Evolutionary conservation across 2,888 invertebrate species (phyloP).

Genomic region (Parnassius apollo): DNA sequence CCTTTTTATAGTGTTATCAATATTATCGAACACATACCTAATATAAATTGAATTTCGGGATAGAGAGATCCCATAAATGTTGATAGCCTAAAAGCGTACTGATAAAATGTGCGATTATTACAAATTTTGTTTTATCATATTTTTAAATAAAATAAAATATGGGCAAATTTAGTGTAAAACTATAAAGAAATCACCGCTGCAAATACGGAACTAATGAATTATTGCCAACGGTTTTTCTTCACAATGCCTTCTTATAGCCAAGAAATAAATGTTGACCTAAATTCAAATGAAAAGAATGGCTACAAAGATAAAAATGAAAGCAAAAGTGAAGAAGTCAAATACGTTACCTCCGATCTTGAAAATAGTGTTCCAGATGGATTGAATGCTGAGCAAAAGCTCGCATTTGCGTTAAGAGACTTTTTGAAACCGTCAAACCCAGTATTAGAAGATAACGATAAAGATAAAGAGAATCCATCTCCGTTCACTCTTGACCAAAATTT

Average conservation of each 20-base stretch:
- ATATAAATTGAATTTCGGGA: constrained; percentile 24
- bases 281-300: constrained; percentile 58
- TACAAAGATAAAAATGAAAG: constrained; percentile 54
- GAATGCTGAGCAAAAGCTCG: constrained; percentile 59
- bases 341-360: constrained; percentile 43
- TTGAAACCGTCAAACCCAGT: constrained; percentile 44
- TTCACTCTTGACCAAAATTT: constrained; percentile 50
- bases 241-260: constrained; percentile 72
- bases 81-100: constrained; percentile 42
- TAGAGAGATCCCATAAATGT: constrained; percentile 45
- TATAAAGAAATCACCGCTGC: too few relatives aligned
- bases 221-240: constrained; percentile 30
- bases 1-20: constrained; percentile 40
- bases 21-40: constrained; percentile 49
- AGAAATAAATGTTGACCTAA: constrained; percentile 68
- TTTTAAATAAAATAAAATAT: constrained; percentile 21
- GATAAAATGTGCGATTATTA: constrained; percentile 58
- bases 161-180: constrained; percentile 8
- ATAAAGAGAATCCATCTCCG: constrained; percentile 46
- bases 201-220: constrained; percentile 19
- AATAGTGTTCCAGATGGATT: constrained; percentile 52
- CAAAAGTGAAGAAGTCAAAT: constrained; percentile 47
- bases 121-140: constrained; percentile 39
- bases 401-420: constrained; percentile 68
- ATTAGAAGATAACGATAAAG: constrained; percentile 18